Conservation (phyloP, 1,140 invertebrate genomes). For the Euborellia annulipes region DNA sequence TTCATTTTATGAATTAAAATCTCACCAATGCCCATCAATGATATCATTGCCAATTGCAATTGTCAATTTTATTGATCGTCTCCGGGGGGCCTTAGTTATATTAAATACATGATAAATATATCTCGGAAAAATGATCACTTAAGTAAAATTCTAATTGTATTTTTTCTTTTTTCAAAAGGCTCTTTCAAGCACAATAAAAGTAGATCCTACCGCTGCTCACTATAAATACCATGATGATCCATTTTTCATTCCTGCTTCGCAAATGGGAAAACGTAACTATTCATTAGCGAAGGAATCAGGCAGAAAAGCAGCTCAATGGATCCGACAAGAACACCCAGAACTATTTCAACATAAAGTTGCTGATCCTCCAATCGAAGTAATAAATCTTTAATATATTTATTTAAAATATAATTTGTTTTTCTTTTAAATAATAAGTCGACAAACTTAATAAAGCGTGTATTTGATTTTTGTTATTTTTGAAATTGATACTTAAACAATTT, state of each 20-base stretch:
- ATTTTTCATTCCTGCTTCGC: constrained; percentile 66
- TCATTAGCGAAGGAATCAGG: constrained; percentile 72
- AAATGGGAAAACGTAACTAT: constrained; percentile 49
- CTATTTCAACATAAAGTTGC: constrained; percentile 55
- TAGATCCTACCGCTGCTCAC: constrained; percentile 62
- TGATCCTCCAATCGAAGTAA: constrained; percentile 42
- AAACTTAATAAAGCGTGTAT: no score
- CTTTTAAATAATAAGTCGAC: constrained; percentile 3
- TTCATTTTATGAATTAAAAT: no score
- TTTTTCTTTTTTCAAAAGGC: constrained; percentile 36
- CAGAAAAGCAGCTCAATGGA: constrained; percentile 70
- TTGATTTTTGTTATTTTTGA: no score
- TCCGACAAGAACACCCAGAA: constrained; percentile 56
- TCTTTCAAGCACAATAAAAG: constrained; percentile 50
- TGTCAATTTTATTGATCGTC: no score
- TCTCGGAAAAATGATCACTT: background rate
- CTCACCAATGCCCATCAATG: no score
- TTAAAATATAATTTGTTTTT: background rate
- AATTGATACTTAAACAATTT: background rate
- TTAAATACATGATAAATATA: background rate
- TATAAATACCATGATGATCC: constrained; percentile 87
- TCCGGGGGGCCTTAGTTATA: constrained; percentile 3
- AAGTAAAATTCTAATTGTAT: background rate
- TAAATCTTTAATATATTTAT: no score
- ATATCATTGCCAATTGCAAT: no score